Evolutionary conservation across 1,140 invertebrate species (phyloP), one percentile per base, ranked within the genome.

Genomic region (Rhopalosiphum maidis): DNA sequence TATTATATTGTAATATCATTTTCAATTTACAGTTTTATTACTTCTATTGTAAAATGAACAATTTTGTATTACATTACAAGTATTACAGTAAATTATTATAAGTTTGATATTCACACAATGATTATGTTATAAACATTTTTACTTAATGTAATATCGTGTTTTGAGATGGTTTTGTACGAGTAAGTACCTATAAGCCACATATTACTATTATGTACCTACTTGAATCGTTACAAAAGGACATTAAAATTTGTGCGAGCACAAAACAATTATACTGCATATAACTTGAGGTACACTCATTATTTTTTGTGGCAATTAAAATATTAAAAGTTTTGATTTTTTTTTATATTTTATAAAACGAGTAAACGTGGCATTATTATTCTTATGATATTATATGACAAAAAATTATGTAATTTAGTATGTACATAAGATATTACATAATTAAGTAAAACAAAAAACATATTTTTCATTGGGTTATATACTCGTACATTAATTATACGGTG

Each of bases 381-480:
- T 25, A 18, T 25, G 41, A 86, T 11, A 86, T n/a, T 43, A 6
- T 77, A 43, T n/a, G 41, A 48, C 85, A 11, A 43, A 48, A 87
- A 87, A 87, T 77, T 77, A 77, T 30, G 18, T 87, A 87, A 87
- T 87, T 87, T 87, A 87, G 9, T 46, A 46, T 87, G 43, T 46
- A 87, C 41, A 86, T 25, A 46, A 86, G 43, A 30, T 86, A 46
- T 43, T 25, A 48, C 11, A 87, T 46, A 87, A 87, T 87, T 46
- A 77, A 77, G 60, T 21, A n/a, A 18, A 77, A 77, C 30, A 77
- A 77, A 77, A 77, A 35, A 77, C 60, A 77, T n/a, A 77, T 77
- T 35, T 77, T n/a, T 77, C 60, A 77, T n/a, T 77, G 30, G 15
- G 60, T 77, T 77, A 18, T 77, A 77, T 77, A n/a, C n/a, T n/a